phyloP scores from a whole-genome alignment of 1,140 invertebrate genomes.

The Euwallacea fornicatus region DNA sequence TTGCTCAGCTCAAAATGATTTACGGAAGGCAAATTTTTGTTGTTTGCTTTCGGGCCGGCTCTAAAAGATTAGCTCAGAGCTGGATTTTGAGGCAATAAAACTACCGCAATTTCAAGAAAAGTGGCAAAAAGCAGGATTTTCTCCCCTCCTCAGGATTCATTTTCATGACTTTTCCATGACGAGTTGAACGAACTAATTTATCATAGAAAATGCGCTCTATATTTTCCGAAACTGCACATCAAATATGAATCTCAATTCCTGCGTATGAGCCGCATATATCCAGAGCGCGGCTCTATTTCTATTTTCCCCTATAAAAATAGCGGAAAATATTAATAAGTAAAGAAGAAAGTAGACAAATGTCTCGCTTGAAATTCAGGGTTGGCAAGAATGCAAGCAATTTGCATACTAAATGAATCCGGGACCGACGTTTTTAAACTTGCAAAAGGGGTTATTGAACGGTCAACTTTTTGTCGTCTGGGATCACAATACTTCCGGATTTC shows the following conservation, averaged over 20 bases:
- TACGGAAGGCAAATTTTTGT: background rate
- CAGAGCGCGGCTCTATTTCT: background rate
- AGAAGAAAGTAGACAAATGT: conserved; percentile 13
- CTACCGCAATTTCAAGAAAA: too few species aligned
- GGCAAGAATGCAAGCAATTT: conserved; percentile 27
- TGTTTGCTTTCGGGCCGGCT: too few species aligned
- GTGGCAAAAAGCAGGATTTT: too few species aligned
- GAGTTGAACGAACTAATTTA: too few species aligned
- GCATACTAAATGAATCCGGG: conserved; percentile 16
- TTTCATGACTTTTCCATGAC: too few species aligned
- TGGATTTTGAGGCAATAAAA: too few species aligned
- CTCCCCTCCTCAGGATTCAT: too few species aligned
- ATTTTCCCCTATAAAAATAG: background rate
- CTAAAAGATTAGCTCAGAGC: too few species aligned
- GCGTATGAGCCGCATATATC: too few species aligned
- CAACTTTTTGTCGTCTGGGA: conserved; percentile 2
- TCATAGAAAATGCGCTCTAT: too few species aligned
- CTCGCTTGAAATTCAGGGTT: background rate
- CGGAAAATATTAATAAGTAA: conserved; percentile 5
- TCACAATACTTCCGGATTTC: background rate
- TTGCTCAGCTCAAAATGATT: background rate
- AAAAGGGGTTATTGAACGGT: conserved; percentile 6
- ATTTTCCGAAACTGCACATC: too few species aligned
- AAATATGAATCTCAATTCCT: too few species aligned
- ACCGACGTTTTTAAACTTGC: conserved; percentile 8